Evolutionary conservation across 92 coral and sea anemone genomes (phyloP).

Genomic region (Porites divaricata): DNA sequence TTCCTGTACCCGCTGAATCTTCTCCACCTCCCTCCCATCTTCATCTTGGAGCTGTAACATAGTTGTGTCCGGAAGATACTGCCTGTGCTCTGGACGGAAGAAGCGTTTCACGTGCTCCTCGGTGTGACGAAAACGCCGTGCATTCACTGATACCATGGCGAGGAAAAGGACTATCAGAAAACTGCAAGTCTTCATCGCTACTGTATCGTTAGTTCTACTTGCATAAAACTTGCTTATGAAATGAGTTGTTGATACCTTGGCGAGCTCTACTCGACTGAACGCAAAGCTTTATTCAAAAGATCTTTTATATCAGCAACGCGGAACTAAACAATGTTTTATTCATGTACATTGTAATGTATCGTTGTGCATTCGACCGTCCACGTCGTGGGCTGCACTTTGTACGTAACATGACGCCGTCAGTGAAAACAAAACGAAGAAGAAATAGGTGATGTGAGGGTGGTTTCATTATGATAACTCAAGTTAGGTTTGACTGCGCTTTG

Average conservation of each 20-base stretch:
- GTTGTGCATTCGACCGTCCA: not conserved
- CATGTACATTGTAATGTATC: not conserved
- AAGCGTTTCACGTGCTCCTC: slow-evolving; percentile 20
- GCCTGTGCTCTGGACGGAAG: slow-evolving; percentile 23
- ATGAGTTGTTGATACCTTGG: not conserved
- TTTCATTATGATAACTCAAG: not conserved
- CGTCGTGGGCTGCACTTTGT: not conserved
- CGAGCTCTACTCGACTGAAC: slow-evolving; percentile 6
- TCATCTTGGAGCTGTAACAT: not conserved
- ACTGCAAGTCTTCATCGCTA: not conserved
- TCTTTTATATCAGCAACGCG: slow-evolving; percentile 31
- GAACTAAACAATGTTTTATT: slow-evolving; percentile 1
- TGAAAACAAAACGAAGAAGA: not conserved
- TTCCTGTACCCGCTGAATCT: not conserved
- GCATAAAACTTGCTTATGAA: too few species aligned
- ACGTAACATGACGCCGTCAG: slow-evolving; percentile 3
- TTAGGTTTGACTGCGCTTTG: not conserved
- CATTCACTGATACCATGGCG: slow-evolving; percentile 9
- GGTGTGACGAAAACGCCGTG: not conserved
- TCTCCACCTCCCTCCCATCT: not conserved
- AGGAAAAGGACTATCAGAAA: slow-evolving; percentile 23
- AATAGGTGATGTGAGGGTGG: not conserved
- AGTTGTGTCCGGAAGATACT: not conserved
- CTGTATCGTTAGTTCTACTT: not conserved
- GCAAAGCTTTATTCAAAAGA: not conserved